Evolutionary conservation across 1,140 invertebrate species (phyloP), one percentile per base, ranked within the genome.

Genomic region (Meloidogyne hapla): DNA sequence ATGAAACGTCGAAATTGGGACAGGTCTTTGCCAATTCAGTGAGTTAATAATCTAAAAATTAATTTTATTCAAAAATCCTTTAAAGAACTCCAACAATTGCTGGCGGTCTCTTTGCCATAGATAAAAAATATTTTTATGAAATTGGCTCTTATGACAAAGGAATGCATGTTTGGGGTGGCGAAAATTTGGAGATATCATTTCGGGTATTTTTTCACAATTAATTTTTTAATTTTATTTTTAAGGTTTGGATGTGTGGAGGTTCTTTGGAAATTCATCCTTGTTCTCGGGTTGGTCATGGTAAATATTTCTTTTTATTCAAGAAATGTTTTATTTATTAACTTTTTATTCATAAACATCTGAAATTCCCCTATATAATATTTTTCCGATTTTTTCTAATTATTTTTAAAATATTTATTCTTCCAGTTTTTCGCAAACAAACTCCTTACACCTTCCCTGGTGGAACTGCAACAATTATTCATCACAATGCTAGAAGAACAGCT

Each of bases 101-200:
- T 21, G 81, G 81, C 12, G 81, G 81, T 2, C 66, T 82, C n/a
- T 82, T 82, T 70, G 81, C 81, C 9, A 84, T 82, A 45, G 83
- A 82, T 42, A 75, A 74, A 33, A 66, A 81, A 56, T 82, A 77
- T 76, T 82, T 82, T 74, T 81, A 82, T 68, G 81, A 82, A 45
- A 82, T 82, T 71, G 81, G 81, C 21, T 94, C 94, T 84, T 98
- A 98, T 88, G 96, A 98, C 87, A 94, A 93, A 89, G 93, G 93
- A 84, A 96, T 98, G 94, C 94, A 97, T 87, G 94, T 98, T 10
- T 98, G 95, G 95, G 92, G 93, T 62, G 93, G 92, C 23, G 93
- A 94, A 87, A 79, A 79, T 89, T 87, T 94, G 28, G 89, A 90
- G 78, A 85, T 90, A 8, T 89, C 88, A 18, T 90, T 90, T 77